These are phyloP conservation scores for Drosophila atripex DNA, from an alignment of 2,888 invertebrate species.

Conservation along the genomic window DNA sequence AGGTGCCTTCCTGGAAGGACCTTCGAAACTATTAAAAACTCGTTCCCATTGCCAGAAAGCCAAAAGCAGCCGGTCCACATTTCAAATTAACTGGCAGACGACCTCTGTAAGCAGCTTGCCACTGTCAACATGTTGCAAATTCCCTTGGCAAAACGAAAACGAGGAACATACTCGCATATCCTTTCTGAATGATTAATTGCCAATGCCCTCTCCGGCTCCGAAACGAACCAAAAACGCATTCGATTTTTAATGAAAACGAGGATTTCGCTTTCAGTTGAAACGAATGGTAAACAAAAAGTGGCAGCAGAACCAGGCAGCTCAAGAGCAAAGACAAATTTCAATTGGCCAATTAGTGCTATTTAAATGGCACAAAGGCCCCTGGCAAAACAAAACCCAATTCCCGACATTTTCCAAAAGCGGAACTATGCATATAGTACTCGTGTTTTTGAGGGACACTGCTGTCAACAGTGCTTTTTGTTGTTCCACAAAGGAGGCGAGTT, in stretches of 20 bases:
- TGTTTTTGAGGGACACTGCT: slow-evolving; percentile 18
- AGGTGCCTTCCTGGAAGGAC: background rate
- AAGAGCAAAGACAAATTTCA: slow-evolving; percentile 42
- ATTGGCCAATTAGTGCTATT: slow-evolving; percentile 72
- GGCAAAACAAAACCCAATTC: slow-evolving; percentile 3
- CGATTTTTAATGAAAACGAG: slow-evolving; percentile 6
- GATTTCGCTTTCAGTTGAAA: slow-evolving; percentile 18
- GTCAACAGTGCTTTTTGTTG: background rate
- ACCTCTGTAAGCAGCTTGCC: slow-evolving; percentile 27
- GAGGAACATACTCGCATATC: slow-evolving; percentile 2
- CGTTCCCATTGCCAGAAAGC: background rate
- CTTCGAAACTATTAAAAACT: background rate
- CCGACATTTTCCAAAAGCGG: slow-evolving; percentile 21
- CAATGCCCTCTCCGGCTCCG: slow-evolving; percentile 9
- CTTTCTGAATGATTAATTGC: slow-evolving; percentile 43
- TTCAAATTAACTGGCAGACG: slow-evolving; percentile 28
- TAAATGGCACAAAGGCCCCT: slow-evolving; percentile 37
- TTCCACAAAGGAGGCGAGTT: slow-evolving; percentile 18
- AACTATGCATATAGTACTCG: slow-evolving; percentile 24
- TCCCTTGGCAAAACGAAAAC: background rate
- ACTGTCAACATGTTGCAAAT: slow-evolving; percentile 8
- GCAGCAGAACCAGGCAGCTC: background rate
- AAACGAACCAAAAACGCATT: slow-evolving; percentile 8
- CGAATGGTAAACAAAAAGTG: slow-evolving; percentile 16
- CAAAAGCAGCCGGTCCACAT: slow-evolving; percentile 14